Conservation (phyloP, 2,113 vertebrate genomes). For the Nycticryphes semicollaris region DNA sequence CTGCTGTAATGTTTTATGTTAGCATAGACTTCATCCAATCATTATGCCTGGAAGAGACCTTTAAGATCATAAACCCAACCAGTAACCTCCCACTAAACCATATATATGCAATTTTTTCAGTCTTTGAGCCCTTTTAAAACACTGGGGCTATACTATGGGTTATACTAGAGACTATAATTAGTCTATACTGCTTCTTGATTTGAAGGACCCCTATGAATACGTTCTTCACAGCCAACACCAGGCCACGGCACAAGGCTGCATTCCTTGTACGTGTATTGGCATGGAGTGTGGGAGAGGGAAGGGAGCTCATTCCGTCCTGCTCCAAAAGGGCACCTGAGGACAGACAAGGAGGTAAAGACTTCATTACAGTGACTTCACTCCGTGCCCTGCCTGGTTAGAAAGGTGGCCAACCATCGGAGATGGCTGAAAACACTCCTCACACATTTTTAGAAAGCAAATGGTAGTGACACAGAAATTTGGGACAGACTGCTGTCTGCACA, state of each 20-base stretch:
- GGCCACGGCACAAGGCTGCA: background rate
- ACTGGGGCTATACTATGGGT: too few relatives aligned
- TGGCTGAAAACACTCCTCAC: background rate
- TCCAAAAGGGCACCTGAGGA: background rate
- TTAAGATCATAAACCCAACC: background rate
- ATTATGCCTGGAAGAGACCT: background rate
- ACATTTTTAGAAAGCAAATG: background rate
- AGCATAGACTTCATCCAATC: background rate
- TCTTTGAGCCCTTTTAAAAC: background rate
- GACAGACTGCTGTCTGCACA: background rate
- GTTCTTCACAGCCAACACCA: background rate
- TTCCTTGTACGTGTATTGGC: background rate
- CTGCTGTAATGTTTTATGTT: rapidly evolving
- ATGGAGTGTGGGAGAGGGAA: rapidly evolving
- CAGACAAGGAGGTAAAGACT: background rate
- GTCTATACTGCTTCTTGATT: background rate
- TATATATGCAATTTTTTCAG: background rate
- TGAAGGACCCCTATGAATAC: background rate
- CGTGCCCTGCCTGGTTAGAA: background rate
- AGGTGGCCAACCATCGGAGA: background rate
- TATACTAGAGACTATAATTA: rapidly evolving
- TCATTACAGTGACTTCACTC: background rate
- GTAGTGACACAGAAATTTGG: background rate
- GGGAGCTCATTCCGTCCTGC: background rate
- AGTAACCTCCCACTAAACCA: background rate